Evolutionary conservation across 2,797 vertebrate genomes (phyloP), one percentile per base, ranked within the genome.

Genomic region (Parauchenoglanis ngamensis): DNA sequence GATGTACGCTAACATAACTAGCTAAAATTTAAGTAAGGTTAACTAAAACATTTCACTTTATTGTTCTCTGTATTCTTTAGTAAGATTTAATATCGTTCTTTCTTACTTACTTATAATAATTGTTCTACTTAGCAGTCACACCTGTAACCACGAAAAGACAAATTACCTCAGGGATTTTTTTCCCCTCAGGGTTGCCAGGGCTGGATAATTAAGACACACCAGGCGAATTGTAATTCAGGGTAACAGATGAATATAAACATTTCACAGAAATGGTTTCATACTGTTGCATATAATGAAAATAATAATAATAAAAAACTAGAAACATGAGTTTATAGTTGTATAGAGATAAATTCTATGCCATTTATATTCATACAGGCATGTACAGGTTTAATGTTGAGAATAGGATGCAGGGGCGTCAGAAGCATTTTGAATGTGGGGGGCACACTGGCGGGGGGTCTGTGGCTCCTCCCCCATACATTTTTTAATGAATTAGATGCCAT

Each of bases 221-320:
- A 0, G 10, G 23, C 0, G 2, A 0, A 19, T 0, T 11, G 15
- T 11, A 0, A 10, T 44, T 4, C 11, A 76, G 73, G 12, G 2
- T 3, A n/a, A 46, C n/a, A 6, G 10, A 46, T 46, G 25, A 17
- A 68, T 35, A 77, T 54, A 7, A 54, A 49, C 23, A 19, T 56
- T 25, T 13, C 12, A 21, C 12, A 77, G 25, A 54, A 54, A 73
- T 72, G 2, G 7, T 35, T 68, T 28, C 7, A 3, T 46, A 73
- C 35, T 25, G 7, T 63, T 63, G 63, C 4, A 67, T 28, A 67
- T 67, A 67, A 67, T 67, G 12, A 19, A 31, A 35, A 75, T 25
- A n/a, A 25, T n/a, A 7, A n/a, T n/a, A n/a, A 67, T 12, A 73
- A 10, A 73, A 73, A 73, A 0, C 3, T 7, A 76, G n/a, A 12